Evolutionary conservation across 1,140 invertebrate genomes (phyloP), one percentile per base, ranked within the genome.

Genomic region (Solen grandis): DNA sequence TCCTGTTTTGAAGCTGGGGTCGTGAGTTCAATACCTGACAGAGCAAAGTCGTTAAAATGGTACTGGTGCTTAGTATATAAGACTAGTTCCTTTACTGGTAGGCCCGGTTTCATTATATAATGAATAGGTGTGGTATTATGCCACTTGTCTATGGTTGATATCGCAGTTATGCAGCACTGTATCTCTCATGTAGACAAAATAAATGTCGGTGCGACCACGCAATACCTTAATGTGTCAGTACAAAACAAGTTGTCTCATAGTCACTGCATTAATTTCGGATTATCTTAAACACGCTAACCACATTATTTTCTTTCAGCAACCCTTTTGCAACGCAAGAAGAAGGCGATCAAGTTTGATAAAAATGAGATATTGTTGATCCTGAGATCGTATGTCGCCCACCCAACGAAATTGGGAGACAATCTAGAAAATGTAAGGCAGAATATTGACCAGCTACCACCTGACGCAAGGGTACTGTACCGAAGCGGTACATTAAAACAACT

Each of bases 381-480:
- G 31, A 8, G 62, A 29, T 8, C 62, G 8, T 65, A 65, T n/a
- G 8, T 36, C 10, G 31, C 29, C 14, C 62, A 65, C 31, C 62
- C 62, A 2, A 65, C 62, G 2, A 65, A 22, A 65, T 65, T 8
- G 62, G 35, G 16, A 38, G 62, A 65, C 41, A 65, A 38, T 29
- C 16, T 65, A n/a, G 62, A 65, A n/a, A 22, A 38, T 4, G n/a
- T 65, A 35, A 35, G 41, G 41, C 33, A 65, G 33, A 65, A 65
- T 65, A 4, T 65, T 5, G 62, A 65, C 5, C 62, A 65, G 31
- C 35, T 65, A 36, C 35, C 62, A n/a, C 35, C 62, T 3, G 62
- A 2, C 22, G 62, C 62, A 10, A 65, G 29, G 41, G 16, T 38
- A n/a, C 41, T 65, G 35, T 65, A 65, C 35, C 29, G 25, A 25